These are phyloP conservation scores for Lutraria rhynchaena DNA, from an alignment of 1,140 invertebrate species.

Conservation along the genomic window DNA sequence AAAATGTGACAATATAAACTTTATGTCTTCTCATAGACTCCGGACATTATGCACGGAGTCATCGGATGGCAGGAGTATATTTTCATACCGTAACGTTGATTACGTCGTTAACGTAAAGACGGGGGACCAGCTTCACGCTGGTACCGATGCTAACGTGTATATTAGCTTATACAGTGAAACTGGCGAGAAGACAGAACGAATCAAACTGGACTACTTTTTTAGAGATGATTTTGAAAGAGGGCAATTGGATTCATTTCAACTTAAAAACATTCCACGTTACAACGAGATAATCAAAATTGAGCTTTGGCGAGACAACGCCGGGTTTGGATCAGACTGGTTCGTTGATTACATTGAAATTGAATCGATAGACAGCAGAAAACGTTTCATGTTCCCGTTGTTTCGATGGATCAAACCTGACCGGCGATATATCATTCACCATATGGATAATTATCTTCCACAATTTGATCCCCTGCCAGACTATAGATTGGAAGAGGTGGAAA, in stretches of 20 bases:
- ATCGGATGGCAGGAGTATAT: conserved; percentile 2
- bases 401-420: conserved; percentile 68
- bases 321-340: conserved; percentile 81
- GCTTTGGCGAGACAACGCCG: conserved; percentile 63
- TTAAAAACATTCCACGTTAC: conserved; percentile 69
- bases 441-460: conserved; percentile 81
- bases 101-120: conserved; percentile 80
- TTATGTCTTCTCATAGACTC: background rate
- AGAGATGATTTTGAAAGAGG: conserved; percentile 82
- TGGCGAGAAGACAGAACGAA: conserved; percentile 69
- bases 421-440: conserved; percentile 76
- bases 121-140: conserved; percentile 80
- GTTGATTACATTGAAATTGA: conserved; percentile 82
- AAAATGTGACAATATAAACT: background rate
- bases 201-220: conserved; percentile 79
- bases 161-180: conserved; percentile 79
- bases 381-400: conserved; percentile 73
- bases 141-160: conserved; percentile 82
- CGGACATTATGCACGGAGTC: background rate
- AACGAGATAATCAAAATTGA: conserved; percentile 63
- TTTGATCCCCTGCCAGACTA: conserved; percentile 72
- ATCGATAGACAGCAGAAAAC: conserved; percentile 75
- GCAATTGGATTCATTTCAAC: conserved; percentile 75
- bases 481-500: conserved; percentile 73
- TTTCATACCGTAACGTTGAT: conserved; percentile 50